Conservation (phyloP, 2,888 invertebrate genomes). For the Caenorhabditis zanzibari region DNA sequence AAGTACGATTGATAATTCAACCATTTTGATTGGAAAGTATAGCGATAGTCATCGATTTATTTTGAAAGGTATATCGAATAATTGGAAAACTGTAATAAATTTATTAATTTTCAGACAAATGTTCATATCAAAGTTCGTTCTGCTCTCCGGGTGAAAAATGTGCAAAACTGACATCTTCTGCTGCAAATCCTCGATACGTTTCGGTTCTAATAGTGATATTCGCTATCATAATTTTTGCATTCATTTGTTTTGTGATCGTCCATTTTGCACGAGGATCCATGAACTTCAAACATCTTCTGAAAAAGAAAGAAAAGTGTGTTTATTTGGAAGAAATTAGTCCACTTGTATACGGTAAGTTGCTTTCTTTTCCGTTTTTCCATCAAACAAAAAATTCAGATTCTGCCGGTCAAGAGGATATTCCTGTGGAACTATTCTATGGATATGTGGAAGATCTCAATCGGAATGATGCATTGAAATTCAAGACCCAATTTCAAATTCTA, state of each 20-base stretch:
- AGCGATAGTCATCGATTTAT: conserved; percentile 67
- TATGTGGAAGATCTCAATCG: conserved; percentile 78
- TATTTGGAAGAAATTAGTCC: conserved; percentile 77
- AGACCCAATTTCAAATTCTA: conserved; percentile 78
- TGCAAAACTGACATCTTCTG: conserved; percentile 64
- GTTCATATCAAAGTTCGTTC: conserved; percentile 78
- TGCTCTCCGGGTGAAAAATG: conserved; percentile 75
- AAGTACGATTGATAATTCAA: conserved; percentile 67
- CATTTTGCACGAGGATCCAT: conserved; percentile 75
- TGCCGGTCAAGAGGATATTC: conserved; percentile 75
- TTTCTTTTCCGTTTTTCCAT: neutral
- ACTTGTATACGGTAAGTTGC: conserved; percentile 78
- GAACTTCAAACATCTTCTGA: conserved; percentile 72
- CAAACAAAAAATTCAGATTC: conserved; percentile 61
- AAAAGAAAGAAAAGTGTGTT: conserved; percentile 78
- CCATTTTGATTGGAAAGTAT: conserved; percentile 66
- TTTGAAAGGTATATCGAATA: conserved; percentile 36
- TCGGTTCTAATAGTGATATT: conserved; percentile 67
- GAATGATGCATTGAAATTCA: conserved; percentile 77
- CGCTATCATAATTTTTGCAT: conserved; percentile 71
- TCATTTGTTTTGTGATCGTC: conserved; percentile 70
- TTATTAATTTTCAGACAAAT: conserved; percentile 73
- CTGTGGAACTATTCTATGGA: conserved; percentile 80
- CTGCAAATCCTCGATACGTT: conserved; percentile 47
- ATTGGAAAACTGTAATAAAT: neutral